These are phyloP conservation scores for Danionella cerebrum DNA, from an alignment of 2,113 vertebrate species.

Conservation along the genomic window DNA sequence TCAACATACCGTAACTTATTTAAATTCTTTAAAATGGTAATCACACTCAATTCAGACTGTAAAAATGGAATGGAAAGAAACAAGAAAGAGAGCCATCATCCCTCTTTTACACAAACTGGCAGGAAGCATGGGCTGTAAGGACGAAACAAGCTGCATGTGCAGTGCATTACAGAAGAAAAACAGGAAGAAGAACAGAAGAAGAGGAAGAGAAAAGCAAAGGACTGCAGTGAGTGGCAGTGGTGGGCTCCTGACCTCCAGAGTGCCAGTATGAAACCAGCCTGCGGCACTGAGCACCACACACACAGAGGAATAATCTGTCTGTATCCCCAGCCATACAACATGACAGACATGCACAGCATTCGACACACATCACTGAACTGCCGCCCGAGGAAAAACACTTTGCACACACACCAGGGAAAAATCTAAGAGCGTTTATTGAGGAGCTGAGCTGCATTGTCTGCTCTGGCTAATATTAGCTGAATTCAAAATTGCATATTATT, in stretches of 20 bases:
- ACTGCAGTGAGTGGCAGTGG: constrained; percentile 16
- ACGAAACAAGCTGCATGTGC: background rate
- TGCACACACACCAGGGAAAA: background rate
- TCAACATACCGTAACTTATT: too few species aligned
- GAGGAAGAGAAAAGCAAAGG: too few species aligned
- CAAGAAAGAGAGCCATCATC: background rate
- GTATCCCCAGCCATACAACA: background rate
- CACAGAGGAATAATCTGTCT: constrained; percentile 11
- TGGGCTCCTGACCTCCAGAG: constrained; percentile 54
- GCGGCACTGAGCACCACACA: constrained; percentile 6
- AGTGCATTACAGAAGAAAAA: background rate
- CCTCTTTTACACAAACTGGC: background rate
- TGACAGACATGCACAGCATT: constrained; percentile 5
- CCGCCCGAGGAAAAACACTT: background rate
- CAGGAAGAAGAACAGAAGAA: constrained; percentile 4
- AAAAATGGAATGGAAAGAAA: background rate
- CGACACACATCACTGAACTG: constrained; percentile 17
- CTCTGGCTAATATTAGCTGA: background rate
- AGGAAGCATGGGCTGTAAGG: background rate
- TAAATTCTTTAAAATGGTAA: too few species aligned
- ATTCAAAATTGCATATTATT: background rate
- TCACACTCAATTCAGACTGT: too few species aligned
- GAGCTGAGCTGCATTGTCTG: background rate
- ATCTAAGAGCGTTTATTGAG: background rate
- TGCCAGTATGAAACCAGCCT: constrained; percentile 38